phyloP scores from a whole-genome alignment of 2,113 vertebrate species.

The Neogobius melanostomus region DNA sequence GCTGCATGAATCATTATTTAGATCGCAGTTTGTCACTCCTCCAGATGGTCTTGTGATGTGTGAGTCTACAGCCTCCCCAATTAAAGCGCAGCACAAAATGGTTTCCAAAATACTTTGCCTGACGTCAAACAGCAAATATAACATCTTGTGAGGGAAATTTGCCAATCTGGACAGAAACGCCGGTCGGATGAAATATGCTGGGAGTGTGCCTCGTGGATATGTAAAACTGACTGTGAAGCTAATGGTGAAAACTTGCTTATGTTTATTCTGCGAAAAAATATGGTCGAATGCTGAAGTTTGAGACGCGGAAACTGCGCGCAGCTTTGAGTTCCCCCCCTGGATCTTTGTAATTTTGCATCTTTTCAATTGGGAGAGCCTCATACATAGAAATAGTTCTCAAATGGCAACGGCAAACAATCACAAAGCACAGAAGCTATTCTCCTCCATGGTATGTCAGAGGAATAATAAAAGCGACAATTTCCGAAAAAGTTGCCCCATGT shows the following conservation, averaged over 20 bases:
- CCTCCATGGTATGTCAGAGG: no score
- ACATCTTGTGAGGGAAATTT: neutral
- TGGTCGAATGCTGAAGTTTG: no score
- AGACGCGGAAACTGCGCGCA: no score
- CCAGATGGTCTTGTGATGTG: conserved; percentile 2
- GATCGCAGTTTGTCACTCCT: neutral
- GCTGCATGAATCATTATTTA: conserved; percentile 1
- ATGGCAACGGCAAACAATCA: no score
- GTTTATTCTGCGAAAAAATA: neutral
- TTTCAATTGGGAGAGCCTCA: no score
- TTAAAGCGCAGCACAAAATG: neutral
- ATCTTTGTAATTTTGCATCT: no score
- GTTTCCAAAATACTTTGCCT: neutral
- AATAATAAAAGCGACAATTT: no score
- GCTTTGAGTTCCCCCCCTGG: no score
- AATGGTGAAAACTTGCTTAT: neutral
- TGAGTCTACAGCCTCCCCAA: neutral
- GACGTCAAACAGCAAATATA: neutral
- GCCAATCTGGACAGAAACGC: neutral
- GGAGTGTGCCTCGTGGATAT: neutral
- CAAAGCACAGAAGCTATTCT: no score
- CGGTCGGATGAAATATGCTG: neutral
- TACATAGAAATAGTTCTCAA: no score
- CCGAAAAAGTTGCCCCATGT: no score
- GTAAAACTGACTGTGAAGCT: neutral